These are phyloP conservation scores for Dugesia japonica DNA, from an alignment of 2,888 invertebrate species.

Conservation along the genomic window DNA sequence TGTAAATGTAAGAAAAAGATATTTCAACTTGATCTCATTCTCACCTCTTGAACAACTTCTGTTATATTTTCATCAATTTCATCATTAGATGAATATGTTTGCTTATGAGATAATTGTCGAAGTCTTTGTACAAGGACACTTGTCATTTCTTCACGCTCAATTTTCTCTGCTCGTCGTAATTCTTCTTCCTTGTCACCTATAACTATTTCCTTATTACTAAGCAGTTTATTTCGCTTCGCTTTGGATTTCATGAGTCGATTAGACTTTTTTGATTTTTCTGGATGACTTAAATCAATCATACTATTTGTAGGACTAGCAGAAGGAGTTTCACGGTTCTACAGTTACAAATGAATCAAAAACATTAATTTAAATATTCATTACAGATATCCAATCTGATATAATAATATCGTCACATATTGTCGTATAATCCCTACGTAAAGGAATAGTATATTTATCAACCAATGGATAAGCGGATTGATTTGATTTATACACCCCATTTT, in stretches of 20 bases:
- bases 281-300: not conserved
- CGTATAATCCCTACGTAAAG: conserved; percentile 22
- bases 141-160: conserved; percentile 25
- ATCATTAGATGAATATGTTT: not conserved
- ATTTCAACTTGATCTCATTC: not conserved
- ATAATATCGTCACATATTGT: conserved; percentile 24
- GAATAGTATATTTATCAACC: not conserved
- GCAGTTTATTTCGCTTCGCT: not conserved
- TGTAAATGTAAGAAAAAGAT: no score
- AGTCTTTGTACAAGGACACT: not conserved
- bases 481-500: not conserved
- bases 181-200: conserved; percentile 11
- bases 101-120: conserved; percentile 24
- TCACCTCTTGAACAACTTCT: conserved; percentile 11
- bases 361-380: not conserved
- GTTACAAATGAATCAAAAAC: no score
- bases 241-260: not conserved
- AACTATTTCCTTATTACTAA: not conserved
- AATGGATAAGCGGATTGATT: not conserved
- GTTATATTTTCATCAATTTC: not conserved
- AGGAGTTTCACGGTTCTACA: not conserved
- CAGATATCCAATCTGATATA: not conserved
- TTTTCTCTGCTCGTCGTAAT: conserved; percentile 21
- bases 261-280: not conserved
- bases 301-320: not conserved